Percentiles rank a stretch among this genome's conserved stretches.
These are phyloP conservation scores for Dendroctonus valens DNA, from an alignment of 1,140 invertebrate species.

Conservation along the genomic window DNA sequence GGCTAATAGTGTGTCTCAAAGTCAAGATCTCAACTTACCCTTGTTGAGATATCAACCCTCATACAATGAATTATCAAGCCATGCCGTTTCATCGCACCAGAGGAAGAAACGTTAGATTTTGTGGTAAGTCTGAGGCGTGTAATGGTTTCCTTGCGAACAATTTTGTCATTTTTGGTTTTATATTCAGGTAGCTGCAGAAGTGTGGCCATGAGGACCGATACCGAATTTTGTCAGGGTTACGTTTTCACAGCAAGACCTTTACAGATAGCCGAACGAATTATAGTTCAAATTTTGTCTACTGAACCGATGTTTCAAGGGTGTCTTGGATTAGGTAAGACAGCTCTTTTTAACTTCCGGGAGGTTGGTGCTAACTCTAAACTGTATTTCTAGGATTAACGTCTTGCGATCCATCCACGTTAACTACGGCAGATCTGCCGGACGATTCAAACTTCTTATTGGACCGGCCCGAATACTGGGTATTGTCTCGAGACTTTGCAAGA, in stretches of 20 bases:
- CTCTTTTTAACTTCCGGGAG: not conserved
- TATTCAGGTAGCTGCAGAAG: conserved; percentile 65
- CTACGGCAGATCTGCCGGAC: conserved; percentile 78
- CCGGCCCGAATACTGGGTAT: conserved; percentile 96
- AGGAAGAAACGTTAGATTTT: conserved; percentile 80
- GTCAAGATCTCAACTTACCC: conserved; percentile 54
- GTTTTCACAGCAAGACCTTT: conserved; percentile 87
- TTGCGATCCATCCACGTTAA: conserved; percentile 79
- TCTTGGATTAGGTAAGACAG: conserved; percentile 63
- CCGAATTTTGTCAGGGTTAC: conserved; percentile 93
- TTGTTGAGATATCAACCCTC: conserved; percentile 66
- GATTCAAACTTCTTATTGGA: conserved; percentile 91
- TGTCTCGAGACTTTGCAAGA: conserved; percentile 87
- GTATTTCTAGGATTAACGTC: conserved; percentile 74
- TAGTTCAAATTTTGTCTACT: conserved; percentile 81
- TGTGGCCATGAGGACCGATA: conserved; percentile 75
- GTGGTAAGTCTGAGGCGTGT: conserved; percentile 39
- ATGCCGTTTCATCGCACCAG: conserved; percentile 73
- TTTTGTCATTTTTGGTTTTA: not conserved
- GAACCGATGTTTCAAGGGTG: conserved; percentile 85
- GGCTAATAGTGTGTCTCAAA: conserved; percentile 26
- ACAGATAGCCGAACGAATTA: conserved; percentile 79
- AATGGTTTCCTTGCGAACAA: not conserved
- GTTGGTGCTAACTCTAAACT: not conserved
- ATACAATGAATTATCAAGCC: conserved; percentile 62